A percentile compares a stretch with the other conserved stretches of the same genome.
Evolutionary conservation across 2,113 vertebrate genomes (phyloP).

Genomic region (Albula goreensis): DNA sequence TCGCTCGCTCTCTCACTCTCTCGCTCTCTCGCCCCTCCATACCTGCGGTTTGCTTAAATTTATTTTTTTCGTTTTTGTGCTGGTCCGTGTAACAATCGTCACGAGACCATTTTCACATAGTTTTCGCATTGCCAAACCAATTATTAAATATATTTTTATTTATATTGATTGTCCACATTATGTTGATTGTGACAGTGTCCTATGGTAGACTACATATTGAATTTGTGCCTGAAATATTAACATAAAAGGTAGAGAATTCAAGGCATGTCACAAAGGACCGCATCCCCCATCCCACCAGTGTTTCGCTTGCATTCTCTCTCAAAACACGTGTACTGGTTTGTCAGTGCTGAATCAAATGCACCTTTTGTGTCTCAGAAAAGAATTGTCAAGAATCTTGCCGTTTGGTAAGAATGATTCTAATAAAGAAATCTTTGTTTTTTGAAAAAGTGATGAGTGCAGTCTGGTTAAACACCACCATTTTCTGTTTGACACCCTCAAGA

Average conservation of each 20-base stretch:
- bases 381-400: background rate
- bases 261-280: background rate
- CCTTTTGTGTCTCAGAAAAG: background rate
- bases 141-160: background rate
- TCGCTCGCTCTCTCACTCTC: slow-evolving; percentile 14
- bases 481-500: background rate
- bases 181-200: background rate
- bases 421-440: too few species aligned
- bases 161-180: background rate
- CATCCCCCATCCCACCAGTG: background rate
- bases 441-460: background rate
- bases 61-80: background rate
- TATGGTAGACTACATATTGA: background rate
- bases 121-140: background rate
- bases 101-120: background rate
- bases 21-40: background rate
- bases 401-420: background rate
- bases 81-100: background rate
- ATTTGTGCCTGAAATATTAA: background rate
- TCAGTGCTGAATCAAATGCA: background rate
- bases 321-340: background rate
- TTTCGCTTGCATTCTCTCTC: background rate
- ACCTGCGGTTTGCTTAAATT: background rate
- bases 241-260: slow-evolving; percentile 15
- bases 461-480: background rate